phyloP scores from a whole-genome alignment of 2,797 vertebrate species.

The Falco novaeseelandiae region DNA sequence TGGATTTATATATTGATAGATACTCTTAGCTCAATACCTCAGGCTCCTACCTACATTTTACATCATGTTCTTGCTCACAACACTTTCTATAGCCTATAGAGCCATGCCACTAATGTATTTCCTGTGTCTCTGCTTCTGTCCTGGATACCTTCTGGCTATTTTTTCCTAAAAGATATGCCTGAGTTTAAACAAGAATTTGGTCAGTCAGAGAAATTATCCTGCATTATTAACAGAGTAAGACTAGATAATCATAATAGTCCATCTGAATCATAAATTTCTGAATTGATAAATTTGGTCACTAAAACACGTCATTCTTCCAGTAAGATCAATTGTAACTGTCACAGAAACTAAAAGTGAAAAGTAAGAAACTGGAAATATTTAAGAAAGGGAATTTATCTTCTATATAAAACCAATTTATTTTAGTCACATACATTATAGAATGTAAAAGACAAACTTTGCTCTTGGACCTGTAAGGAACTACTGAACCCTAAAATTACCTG shows the following conservation, averaged over 20 bases:
- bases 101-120: background rate
- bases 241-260: background rate
- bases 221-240: background rate
- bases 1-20: background rate
- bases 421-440: background rate
- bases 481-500: slow-evolving; percentile 56
- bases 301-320: background rate
- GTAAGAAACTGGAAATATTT: background rate
- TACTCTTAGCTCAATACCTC: background rate
- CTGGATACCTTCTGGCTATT: background rate
- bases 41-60: background rate
- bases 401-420: background rate
- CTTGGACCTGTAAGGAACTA: background rate
- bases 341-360: background rate
- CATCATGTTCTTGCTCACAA: background rate
- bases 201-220: background rate
- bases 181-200: background rate
- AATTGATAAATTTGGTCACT: background rate
- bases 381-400: background rate
- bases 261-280: background rate
- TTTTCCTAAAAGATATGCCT: background rate
- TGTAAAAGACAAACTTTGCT: background rate
- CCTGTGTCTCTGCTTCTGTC: background rate
- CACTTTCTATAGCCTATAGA: background rate
- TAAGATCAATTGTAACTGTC: background rate